Evolutionary conservation across 2,797 vertebrate species (phyloP).

Genomic region (Sebastes steindachneri): DNA sequence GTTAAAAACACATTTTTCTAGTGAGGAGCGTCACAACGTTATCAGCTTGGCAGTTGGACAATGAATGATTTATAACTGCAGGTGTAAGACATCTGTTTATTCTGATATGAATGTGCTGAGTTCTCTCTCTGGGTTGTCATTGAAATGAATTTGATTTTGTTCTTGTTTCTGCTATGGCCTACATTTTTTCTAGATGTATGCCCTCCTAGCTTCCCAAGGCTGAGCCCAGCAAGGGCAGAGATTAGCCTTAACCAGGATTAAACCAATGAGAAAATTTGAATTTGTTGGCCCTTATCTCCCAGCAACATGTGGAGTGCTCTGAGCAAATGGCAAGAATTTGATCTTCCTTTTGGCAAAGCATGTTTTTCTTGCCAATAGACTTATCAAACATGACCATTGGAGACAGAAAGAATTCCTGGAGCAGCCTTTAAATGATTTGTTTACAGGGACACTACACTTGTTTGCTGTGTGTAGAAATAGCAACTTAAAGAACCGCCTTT

Average conservation of each 20-base stretch:
- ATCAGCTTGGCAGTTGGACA: not conserved
- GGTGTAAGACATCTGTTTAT: constrained; percentile 16
- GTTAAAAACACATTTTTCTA: not conserved
- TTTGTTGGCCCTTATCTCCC: constrained; percentile 80
- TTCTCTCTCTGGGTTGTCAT: constrained; percentile 47
- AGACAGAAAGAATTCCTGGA: constrained; percentile 64
- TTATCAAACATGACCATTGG: constrained; percentile 78
- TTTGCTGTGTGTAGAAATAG: constrained; percentile 41
- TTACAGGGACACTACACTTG: constrained; percentile 51
- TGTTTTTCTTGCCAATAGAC: constrained; percentile 75
- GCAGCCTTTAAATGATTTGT: constrained; percentile 66
- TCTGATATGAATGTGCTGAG: constrained; percentile 29
- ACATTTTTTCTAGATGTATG: constrained; percentile 68
- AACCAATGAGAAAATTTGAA: constrained; percentile 80
- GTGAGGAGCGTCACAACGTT: not conserved
- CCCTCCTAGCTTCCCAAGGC: constrained; percentile 69
- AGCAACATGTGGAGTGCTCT: constrained; percentile 77
- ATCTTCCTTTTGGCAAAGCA: constrained; percentile 78
- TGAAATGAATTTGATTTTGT: constrained; percentile 63
- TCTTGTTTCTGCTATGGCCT: constrained; percentile 74
- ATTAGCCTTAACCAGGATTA: constrained; percentile 81
- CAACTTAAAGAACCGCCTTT: constrained; percentile 17
- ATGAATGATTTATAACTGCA: constrained; percentile 24
- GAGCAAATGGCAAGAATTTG: constrained; percentile 80
- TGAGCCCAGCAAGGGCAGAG: constrained; percentile 79